Conservation (phyloP, 2,113 vertebrate species). For the Pomatorhinus ruficollis region DNA sequence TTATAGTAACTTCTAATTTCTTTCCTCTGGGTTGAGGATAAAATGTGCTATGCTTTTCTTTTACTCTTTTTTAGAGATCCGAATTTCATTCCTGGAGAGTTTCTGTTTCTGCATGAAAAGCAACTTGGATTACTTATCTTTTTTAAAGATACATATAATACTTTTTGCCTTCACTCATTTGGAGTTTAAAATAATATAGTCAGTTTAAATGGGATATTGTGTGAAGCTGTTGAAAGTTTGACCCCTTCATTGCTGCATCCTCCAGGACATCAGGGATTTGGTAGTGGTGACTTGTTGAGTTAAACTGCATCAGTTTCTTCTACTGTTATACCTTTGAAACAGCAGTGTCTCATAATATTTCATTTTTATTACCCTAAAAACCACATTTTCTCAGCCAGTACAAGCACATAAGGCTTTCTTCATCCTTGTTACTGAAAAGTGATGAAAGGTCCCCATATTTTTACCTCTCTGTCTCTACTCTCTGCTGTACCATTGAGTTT, state of each 20-base stretch:
- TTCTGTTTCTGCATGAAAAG: not conserved
- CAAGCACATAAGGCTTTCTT: not conserved
- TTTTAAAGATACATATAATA: not conserved
- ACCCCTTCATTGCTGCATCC: not conserved
- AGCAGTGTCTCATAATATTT: not conserved
- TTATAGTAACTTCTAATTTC: not conserved
- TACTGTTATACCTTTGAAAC: not conserved
- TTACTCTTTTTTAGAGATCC: not conserved
- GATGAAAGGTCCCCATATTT: not conserved
- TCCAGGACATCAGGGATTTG: not conserved
- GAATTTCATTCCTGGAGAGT: not conserved
- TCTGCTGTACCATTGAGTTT: not conserved
- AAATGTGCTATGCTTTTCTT: not conserved
- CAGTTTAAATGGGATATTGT: not conserved
- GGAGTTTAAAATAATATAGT: not conserved
- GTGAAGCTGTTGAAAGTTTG: not conserved
- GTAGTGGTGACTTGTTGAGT: not conserved
- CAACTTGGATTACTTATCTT: not conserved
- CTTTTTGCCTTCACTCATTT: not conserved
- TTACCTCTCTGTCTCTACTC: not conserved
- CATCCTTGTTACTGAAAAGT: not conserved
- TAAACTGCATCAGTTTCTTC: not conserved
- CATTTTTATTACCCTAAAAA: slow-evolving; percentile 3
- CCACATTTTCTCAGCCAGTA: not conserved
- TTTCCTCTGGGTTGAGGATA: not conserved